Conservation (phyloP, 2,888 invertebrate species). For the Drosophila lutescens region DNA sequence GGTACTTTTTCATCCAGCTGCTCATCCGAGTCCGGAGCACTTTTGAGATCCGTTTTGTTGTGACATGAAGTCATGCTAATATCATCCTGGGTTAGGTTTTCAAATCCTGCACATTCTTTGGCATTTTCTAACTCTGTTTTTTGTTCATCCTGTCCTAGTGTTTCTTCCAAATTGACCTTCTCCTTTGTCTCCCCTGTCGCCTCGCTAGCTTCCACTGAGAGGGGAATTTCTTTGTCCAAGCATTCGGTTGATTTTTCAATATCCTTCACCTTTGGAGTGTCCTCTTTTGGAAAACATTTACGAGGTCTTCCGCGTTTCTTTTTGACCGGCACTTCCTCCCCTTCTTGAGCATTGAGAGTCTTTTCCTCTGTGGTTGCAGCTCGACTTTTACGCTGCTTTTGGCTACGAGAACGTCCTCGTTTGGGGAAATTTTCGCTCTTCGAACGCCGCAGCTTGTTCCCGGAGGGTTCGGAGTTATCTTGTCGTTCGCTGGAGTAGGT, state of each 20-base stretch:
- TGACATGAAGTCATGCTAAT: background rate
- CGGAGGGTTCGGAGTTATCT: constrained; percentile 6
- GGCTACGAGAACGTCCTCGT: background rate
- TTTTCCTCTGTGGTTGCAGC: constrained; percentile 44
- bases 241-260: background rate
- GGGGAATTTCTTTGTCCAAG: background rate
- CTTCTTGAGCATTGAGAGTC: background rate
- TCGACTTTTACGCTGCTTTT: constrained; percentile 7
- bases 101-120: constrained; percentile 22
- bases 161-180: background rate
- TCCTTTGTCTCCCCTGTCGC: background rate
- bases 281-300: background rate
- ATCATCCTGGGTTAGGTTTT: constrained; percentile 1
- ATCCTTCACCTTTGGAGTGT: background rate
- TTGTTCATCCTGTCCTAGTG: constrained; percentile 1
- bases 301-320: constrained; percentile 42
- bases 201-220: background rate
- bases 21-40: background rate
- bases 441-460: constrained; percentile 34
- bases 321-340: constrained; percentile 2
- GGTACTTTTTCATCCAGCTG: background rate
- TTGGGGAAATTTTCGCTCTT: constrained; percentile 49
- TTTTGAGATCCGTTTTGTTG: constrained; percentile 19
- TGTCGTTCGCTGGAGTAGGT: constrained; percentile 60
- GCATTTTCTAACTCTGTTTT: constrained; percentile 23